Evolutionary conservation across 2,888 invertebrate species (phyloP), one percentile per base, ranked within the genome.

Genomic region (Caenorhabditis macrosperma): DNA sequence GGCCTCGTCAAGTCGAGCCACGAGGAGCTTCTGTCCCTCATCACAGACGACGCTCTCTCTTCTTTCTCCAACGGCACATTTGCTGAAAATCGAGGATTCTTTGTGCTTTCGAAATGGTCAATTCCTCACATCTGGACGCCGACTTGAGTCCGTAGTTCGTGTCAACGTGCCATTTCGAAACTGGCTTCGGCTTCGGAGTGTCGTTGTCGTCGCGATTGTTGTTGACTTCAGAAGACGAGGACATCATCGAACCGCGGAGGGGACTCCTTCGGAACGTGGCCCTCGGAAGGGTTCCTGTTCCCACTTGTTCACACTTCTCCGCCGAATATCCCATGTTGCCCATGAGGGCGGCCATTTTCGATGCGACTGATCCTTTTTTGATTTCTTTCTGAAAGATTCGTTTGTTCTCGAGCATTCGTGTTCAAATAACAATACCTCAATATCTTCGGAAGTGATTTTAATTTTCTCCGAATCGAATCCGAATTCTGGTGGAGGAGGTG

Each of bases 401-500:
- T 2, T 17, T 20, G 10, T 22, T 54, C 22, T 54, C 7, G 28
- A 54, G 20, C 9, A 54, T 6, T 24, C n/a, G 10, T 55, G n/a
- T 28, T 48, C 15, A 33, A 9, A 38, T 57, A 9, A 48, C 17
- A 4, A 22, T 15, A 63, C 69, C 46, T 82, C 82, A 24, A 81
- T 81, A 46, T 81, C 81, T 55, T 81, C 81, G 5, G 81, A 68
- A 6, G 84, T 83, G 22, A 85, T 77, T 46, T 80, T 76, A 44
- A 71, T 76, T 48, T 81, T 86, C 20, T 82, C 80, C 22, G 83
- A 83, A 61, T 87, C 87, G 50, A 87, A 87, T 9, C 78, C 83
- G 52, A 76, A 82, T 38, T 87, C 87, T 28, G 80, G 68, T 46
- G 86, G 85, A 26, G 77, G 85, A n/a, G 85, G 82, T n/a, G 72